Evolutionary conservation across 2,797 vertebrate species (phyloP), one percentile per base, ranked within the genome.

Genomic region (Muscicapa comitata): DNA sequence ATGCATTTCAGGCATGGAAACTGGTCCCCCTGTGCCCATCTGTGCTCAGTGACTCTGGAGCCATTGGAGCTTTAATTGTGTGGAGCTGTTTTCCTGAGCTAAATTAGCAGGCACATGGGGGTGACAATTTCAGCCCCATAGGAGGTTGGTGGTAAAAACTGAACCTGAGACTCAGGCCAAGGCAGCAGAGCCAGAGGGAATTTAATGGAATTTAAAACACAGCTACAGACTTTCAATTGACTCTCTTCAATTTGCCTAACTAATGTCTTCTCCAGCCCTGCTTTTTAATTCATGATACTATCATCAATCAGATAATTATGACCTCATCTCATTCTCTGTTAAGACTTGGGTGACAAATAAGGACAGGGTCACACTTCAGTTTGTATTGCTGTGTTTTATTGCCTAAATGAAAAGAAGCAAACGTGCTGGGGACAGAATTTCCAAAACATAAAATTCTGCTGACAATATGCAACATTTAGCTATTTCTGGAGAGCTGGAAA

Each of bases 301-400:
- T 73, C 53, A 81, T 94, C 78, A 90, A 75, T 90, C 76, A 70
- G 37, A 20, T 75, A 92, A 86, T 88, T 87, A 55, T 82, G 73
- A 80, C 21, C 80, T 95, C 67, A 63, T 81, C 53, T 73, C 81
- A 59, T 84, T 88, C 61, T 50, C 67, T 85, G 3, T 43, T n/a
- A 78, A 72, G 62, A 62, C 38, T 17, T 63, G 48, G 9, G 33
- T 81, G 67, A 74, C 45, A 86, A 77, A 25, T 59, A 95, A 87
- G 55, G 67, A 75, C 58, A 70, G 24, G 31, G 42, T 43, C 63
- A 51, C 55, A n/a, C 74, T 73, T 93, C 18, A 31, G 81, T 90
- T 94, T 94, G 47, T 92, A 67, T 86, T 90, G 51, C 70, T 93
- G 29, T 84, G 24, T 66, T 88, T 93, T 79, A 77, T 57, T 74